Evolutionary conservation across 2,113 vertebrate species (phyloP).

Genomic region (Urocolius indicus): DNA sequence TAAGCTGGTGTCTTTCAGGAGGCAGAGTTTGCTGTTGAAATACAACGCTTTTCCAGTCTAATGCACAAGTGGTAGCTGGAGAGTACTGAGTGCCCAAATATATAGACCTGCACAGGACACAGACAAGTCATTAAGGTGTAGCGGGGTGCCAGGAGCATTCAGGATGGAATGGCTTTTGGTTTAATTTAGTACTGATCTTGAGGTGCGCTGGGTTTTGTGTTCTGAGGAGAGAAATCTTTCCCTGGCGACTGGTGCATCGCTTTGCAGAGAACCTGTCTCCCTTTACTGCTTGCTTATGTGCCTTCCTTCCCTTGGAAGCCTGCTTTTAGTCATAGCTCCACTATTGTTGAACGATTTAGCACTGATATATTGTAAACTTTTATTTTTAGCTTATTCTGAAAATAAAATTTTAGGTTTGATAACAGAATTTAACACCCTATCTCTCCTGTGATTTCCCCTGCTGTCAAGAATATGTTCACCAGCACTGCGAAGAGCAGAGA

Average conservation of each 20-base stretch:
- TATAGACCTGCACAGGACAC: not conserved
- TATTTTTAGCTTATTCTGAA: not conserved
- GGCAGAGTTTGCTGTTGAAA: not conserved
- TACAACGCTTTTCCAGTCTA: not conserved
- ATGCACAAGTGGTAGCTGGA: slow-evolving; percentile 2
- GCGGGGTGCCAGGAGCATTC: not conserved
- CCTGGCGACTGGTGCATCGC: not conserved
- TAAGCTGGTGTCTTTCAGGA: not conserved
- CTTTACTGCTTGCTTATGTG: not conserved
- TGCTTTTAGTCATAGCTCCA: not conserved
- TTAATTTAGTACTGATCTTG: slow-evolving; percentile 25
- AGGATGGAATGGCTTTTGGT: slow-evolving; percentile 26
- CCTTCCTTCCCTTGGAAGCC: not conserved
- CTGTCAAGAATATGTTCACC: not conserved
- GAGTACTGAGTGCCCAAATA: slow-evolving; percentile 8
- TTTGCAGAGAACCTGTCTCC: not conserved
- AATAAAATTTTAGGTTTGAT: not conserved
- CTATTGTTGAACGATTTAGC: not conserved
- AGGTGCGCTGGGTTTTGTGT: not conserved
- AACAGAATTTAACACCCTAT: not conserved
- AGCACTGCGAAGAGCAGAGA: not conserved
- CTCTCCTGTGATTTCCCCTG: not conserved
- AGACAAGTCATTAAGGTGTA: slow-evolving; percentile 21
- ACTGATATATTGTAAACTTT: not conserved
- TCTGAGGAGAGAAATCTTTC: slow-evolving; percentile 19